Evolutionary conservation across 2,113 vertebrate genomes (phyloP).

Genomic region (Propithecus coquereli): DNA sequence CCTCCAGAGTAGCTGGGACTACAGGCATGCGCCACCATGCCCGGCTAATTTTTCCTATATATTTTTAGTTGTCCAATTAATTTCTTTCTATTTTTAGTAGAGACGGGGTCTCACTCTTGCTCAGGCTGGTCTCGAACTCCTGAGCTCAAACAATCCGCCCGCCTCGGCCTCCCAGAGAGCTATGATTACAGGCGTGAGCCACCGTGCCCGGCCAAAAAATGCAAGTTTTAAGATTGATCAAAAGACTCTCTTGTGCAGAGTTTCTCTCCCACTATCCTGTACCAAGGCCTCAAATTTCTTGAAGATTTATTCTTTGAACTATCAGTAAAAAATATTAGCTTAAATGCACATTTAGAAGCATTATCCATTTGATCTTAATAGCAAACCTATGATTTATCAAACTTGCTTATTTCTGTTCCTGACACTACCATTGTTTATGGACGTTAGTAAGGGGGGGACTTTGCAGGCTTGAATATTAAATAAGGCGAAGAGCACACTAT

Average conservation of each 20-base stretch:
- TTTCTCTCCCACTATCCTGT: neutral
- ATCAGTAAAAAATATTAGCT: neutral
- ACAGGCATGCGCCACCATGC: too few relatives aligned
- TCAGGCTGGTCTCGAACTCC: too few relatives aligned
- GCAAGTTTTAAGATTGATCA: neutral
- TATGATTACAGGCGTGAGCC: too few relatives aligned
- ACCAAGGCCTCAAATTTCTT: neutral
- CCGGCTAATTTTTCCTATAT: too few relatives aligned
- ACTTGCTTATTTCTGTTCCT: neutral
- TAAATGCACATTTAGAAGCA: neutral
- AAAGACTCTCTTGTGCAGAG: neutral
- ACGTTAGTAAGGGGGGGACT: fast-evolving
- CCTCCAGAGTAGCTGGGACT: too few relatives aligned
- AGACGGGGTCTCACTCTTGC: too few relatives aligned
- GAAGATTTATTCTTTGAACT: neutral
- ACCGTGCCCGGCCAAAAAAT: too few relatives aligned
- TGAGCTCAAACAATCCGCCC: too few relatives aligned
- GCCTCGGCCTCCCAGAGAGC: too few relatives aligned
- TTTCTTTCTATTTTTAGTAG: too few relatives aligned
- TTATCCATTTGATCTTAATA: neutral
- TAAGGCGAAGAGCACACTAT: neutral
- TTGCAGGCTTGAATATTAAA: neutral
- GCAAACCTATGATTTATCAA: neutral
- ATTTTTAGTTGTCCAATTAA: too few relatives aligned
- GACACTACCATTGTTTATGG: neutral